These are phyloP conservation scores for Ciconia nigra DNA, from an alignment of 2,797 vertebrate species.

Conservation along the genomic window DNA sequence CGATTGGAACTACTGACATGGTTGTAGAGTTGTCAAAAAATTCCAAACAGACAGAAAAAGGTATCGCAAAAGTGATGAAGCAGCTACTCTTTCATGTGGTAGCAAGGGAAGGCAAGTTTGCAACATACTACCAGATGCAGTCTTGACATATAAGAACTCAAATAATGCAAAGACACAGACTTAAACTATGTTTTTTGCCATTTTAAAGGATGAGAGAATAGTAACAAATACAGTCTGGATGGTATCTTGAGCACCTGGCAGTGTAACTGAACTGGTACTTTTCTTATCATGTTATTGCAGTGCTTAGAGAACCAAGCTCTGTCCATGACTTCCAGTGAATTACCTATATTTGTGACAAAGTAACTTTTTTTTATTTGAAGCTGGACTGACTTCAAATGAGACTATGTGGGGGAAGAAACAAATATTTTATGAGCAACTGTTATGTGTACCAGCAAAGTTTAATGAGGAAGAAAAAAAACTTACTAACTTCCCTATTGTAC, in stretches of 20 bases:
- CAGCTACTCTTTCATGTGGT: neutral
- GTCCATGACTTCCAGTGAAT: neutral
- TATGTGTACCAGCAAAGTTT: neutral
- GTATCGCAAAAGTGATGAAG: neutral
- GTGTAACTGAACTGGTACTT: neutral
- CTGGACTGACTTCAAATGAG: neutral
- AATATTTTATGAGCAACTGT: neutral
- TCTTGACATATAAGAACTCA: accelerated
- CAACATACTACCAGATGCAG: neutral
- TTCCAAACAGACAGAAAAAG: neutral
- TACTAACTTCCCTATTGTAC: neutral
- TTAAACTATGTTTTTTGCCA: neutral
- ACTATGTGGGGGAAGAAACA: neutral
- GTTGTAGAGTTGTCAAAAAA: neutral
- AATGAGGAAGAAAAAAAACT: neutral
- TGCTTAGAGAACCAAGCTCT: neutral
- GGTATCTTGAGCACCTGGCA: neutral
- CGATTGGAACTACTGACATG: neutral
- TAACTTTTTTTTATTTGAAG: neutral
- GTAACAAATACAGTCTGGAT: neutral
- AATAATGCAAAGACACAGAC: neutral
- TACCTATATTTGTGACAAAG: neutral
- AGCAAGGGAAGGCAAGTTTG: neutral
- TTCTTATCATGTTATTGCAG: neutral
- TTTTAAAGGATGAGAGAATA: neutral